These are phyloP conservation scores for Rhynchotus rufescens DNA, from an alignment of 2,797 vertebrate genomes.

Conservation along the genomic window DNA sequence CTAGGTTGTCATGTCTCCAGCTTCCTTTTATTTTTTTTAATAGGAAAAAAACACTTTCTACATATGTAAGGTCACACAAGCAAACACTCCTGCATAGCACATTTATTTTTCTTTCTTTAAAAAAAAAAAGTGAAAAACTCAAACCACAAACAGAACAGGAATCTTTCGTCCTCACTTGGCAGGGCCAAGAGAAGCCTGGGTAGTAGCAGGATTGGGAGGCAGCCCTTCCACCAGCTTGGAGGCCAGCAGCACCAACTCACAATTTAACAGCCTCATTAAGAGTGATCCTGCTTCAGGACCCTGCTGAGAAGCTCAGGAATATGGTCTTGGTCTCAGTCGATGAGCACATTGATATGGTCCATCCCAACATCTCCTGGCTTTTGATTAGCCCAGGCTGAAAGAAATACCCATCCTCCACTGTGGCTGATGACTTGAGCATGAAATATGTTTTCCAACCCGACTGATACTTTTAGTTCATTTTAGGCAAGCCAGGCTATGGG, in stretches of 20 bases:
- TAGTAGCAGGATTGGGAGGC: not conserved
- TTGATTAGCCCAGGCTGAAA: not conserved
- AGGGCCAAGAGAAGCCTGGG: not conserved
- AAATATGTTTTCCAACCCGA: not conserved
- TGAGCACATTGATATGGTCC: too few relatives aligned
- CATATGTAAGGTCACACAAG: not conserved
- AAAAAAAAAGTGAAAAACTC: not conserved
- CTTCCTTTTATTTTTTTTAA: not conserved
- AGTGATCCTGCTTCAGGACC: not conserved
- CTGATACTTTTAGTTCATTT: not conserved
- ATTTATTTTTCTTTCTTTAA: not conserved
- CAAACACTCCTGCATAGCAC: not conserved
- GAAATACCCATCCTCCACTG: not conserved
- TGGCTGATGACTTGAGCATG: not conserved
- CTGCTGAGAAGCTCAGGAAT: not conserved
- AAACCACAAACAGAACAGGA: not conserved
- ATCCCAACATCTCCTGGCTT: not conserved
- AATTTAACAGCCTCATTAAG: not conserved
- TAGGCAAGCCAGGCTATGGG: not conserved
- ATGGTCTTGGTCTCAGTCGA: too few relatives aligned
- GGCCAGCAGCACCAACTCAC: not conserved
- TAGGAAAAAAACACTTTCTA: not conserved
- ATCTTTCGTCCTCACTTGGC: not conserved
- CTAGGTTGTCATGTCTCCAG: not conserved
- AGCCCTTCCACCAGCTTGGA: not conserved